phyloP scores from a whole-genome alignment of 2,797 vertebrate genomes.

The Antrozous pallidus region DNA sequence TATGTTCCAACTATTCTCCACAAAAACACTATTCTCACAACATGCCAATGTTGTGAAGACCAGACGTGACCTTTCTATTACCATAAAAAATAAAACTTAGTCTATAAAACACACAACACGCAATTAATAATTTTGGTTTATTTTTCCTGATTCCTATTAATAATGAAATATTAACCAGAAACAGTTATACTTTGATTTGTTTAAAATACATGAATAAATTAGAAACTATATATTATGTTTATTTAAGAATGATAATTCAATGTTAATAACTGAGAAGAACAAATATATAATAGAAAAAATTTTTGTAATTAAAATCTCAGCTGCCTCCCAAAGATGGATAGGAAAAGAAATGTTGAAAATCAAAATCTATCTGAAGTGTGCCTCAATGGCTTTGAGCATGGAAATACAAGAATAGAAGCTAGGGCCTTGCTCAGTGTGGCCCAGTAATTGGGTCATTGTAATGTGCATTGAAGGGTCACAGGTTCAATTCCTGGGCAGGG shows the following conservation, averaged over 20 bases:
- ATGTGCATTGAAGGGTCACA: no score
- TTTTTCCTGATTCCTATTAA: neutral
- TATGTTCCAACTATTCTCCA: neutral
- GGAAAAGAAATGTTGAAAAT: neutral
- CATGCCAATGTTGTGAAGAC: neutral
- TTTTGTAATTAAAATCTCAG: neutral
- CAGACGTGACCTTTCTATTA: neutral
- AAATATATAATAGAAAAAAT: constrained; percentile 6
- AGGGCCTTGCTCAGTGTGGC: no score
- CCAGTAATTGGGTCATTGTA: no score
- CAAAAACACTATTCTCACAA: neutral
- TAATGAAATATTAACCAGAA: neutral
- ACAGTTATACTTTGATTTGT: neutral
- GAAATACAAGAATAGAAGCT: neutral
- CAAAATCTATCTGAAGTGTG: neutral
- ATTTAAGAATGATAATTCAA: neutral
- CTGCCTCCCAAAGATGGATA: neutral
- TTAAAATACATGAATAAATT: neutral
- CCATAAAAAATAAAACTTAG: neutral
- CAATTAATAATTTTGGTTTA: neutral
- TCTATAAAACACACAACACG: neutral
- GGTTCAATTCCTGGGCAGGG: no score
- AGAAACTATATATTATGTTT: neutral
- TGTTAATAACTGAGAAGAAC: neutral
- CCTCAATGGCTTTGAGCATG: neutral